Evolutionary conservation across 2,113 vertebrate genomes (phyloP).

Genomic region (Nesogale talazaci): DNA sequence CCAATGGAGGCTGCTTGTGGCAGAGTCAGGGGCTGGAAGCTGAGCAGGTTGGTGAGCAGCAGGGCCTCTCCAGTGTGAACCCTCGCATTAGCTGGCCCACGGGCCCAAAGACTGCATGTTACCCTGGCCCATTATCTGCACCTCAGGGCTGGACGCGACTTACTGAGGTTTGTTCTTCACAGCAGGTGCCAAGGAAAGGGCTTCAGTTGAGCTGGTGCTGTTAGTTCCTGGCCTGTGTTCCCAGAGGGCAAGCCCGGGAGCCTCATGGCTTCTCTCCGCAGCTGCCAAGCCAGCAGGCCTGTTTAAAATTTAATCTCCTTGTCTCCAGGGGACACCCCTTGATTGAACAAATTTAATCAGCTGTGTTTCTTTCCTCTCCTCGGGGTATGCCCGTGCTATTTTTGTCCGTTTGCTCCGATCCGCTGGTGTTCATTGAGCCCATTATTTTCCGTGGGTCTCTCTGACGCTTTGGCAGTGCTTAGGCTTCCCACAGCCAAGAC

Average conservation of each 20-base stretch:
- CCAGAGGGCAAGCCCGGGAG: neutral
- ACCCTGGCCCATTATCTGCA: neutral
- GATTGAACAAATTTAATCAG: constrained; percentile 63
- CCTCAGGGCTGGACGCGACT: neutral
- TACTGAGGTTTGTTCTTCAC: neutral
- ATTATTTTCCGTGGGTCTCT: constrained; percentile 54
- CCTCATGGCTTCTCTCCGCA: neutral
- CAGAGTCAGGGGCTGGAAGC: no score
- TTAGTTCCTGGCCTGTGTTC: neutral
- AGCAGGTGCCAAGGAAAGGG: neutral
- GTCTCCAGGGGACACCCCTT: constrained; percentile 41
- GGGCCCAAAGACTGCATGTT: neutral
- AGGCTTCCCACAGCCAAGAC: constrained; percentile 25
- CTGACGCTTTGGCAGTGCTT: constrained; percentile 38
- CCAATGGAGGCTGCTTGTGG: neutral
- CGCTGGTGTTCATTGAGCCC: constrained; percentile 28
- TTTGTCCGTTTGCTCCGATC: constrained; percentile 19
- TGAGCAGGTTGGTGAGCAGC: neutral
- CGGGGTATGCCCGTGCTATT: neutral
- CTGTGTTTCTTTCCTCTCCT: constrained; percentile 42
- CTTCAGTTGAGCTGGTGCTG: neutral
- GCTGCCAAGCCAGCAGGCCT: constrained; percentile 5
- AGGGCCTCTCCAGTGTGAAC: neutral
- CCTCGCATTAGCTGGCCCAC: neutral
- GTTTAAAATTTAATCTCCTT: constrained; percentile 39